Evolutionary conservation across 2,888 invertebrate genomes (phyloP).

Genomic region (Drosophila anomelani): DNA sequence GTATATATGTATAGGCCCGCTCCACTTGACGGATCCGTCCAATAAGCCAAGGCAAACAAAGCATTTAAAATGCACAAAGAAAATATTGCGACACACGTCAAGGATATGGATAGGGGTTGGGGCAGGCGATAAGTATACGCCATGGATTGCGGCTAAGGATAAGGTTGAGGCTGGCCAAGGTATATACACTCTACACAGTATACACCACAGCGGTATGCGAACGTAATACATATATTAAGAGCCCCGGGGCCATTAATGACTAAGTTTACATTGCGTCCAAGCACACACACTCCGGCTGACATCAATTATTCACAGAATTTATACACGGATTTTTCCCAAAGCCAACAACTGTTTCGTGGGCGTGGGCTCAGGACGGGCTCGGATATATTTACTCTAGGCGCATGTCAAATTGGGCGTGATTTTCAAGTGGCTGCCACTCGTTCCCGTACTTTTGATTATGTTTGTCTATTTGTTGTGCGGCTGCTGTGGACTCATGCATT

Average conservation of each 20-base stretch:
- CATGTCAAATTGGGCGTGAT: slow-evolving; percentile 79
- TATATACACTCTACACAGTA: slow-evolving; percentile 19
- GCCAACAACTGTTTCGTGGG: slow-evolving; percentile 4
- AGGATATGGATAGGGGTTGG: slow-evolving; percentile 26
- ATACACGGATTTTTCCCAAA: slow-evolving; percentile 69
- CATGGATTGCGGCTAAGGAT: slow-evolving; percentile 8
- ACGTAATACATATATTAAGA: slow-evolving; percentile 50
- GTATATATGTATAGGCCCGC: not conserved
- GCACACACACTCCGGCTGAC: slow-evolving; percentile 50
- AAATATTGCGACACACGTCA: slow-evolving; percentile 63
- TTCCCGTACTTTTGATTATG: slow-evolving; percentile 73
- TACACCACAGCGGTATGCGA: slow-evolving; percentile 24
- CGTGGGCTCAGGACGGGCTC: slow-evolving; percentile 7
- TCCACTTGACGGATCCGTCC: slow-evolving; percentile 48
- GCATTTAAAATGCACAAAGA: slow-evolving; percentile 67
- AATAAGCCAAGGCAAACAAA: slow-evolving; percentile 61
- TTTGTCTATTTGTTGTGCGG: slow-evolving; percentile 74
- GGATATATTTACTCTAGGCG: slow-evolving; percentile 70
- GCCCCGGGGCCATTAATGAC: slow-evolving; percentile 65
- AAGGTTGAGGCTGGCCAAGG: slow-evolving; percentile 39
- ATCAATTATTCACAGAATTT: slow-evolving; percentile 77
- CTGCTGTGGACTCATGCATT: slow-evolving; percentile 67
- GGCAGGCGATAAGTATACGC: slow-evolving; percentile 29
- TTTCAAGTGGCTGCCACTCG: slow-evolving; percentile 64
- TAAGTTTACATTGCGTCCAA: slow-evolving; percentile 63